phyloP scores from a whole-genome alignment of 2,113 vertebrate genomes.

The Sander vitreus region DNA sequence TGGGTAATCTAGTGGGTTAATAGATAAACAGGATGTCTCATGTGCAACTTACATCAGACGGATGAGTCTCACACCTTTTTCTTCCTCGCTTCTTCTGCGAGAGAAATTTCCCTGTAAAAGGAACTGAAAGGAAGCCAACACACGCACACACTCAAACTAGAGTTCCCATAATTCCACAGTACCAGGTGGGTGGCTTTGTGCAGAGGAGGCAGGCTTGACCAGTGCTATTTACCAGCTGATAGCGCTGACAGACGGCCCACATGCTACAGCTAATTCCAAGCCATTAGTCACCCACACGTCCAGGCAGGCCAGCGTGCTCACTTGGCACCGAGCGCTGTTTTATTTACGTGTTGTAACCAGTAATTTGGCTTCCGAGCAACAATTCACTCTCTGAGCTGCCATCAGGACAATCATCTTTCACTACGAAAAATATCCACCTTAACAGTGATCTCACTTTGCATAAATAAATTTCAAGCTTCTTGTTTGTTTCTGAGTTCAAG shows the following conservation, averaged over 20 bases:
- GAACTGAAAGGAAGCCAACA: slow-evolving; percentile 10
- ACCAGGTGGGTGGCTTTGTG: slow-evolving; percentile 13
- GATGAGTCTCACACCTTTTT: background rate
- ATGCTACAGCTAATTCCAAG: slow-evolving; percentile 55
- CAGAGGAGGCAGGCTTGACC: slow-evolving; percentile 47
- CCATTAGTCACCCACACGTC: slow-evolving; percentile 63
- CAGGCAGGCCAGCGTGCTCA: slow-evolving; percentile 26
- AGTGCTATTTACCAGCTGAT: slow-evolving; percentile 47
- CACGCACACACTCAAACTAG: background rate
- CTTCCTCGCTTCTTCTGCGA: background rate
- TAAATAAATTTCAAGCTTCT: background rate
- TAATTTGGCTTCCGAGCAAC: slow-evolving; percentile 43
- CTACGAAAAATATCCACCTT: background rate
- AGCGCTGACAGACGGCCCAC: slow-evolving; percentile 56
- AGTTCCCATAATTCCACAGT: slow-evolving; percentile 22
- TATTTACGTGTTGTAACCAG: slow-evolving; percentile 49
- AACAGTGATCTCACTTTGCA: background rate
- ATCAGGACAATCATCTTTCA: slow-evolving; percentile 41
- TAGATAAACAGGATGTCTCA: background rate
- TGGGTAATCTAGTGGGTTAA: background rate
- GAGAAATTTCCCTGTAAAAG: background rate
- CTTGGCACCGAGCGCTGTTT: slow-evolving; percentile 14
- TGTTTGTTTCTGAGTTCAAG: background rate
- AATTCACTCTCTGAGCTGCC: slow-evolving; percentile 1
- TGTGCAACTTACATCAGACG: background rate